phyloP scores from a whole-genome alignment of 2,888 invertebrate species.

The Spatulosminthurus flaviceps region DNA sequence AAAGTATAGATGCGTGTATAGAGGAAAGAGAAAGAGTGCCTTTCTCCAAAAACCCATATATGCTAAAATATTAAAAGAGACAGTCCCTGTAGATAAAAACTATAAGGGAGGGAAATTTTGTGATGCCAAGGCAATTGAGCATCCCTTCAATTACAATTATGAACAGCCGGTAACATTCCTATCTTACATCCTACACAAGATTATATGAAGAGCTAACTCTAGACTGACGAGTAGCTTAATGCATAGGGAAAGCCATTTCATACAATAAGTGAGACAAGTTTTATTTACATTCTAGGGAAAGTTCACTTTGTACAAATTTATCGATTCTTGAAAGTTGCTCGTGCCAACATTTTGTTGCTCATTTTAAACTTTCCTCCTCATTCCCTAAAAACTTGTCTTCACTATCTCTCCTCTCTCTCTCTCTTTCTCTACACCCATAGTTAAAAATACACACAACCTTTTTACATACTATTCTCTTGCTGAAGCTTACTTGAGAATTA shows the following conservation, averaged over 20 bases:
- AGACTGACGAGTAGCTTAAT: background rate
- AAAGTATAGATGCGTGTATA: no score
- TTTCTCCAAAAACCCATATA: no score
- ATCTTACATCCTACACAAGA: background rate
- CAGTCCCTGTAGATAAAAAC: background rate
- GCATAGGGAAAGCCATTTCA: no score
- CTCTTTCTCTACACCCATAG: no score
- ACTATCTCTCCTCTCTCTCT: no score
- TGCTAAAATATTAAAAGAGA: no score
- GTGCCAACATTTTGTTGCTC: slow-evolving; percentile 25
- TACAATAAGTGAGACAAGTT: background rate
- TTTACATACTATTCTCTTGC: no score
- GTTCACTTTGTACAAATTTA: slow-evolving; percentile 35
- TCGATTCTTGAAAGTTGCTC: slow-evolving; percentile 36
- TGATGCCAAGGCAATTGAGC: slow-evolving; percentile 15
- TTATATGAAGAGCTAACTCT: background rate
- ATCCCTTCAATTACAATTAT: slow-evolving; percentile 38
- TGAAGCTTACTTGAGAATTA: no score
- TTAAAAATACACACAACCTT: no score
- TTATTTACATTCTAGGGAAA: slow-evolving; percentile 25
- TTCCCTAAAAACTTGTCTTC: background rate
- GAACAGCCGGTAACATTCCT: slow-evolving; percentile 23
- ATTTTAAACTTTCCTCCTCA: slow-evolving; percentile 24
- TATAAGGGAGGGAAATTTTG: background rate
- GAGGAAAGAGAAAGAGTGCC: no score